Evolutionary conservation across 35 echinoderm and acorn worm species (phyloP), one percentile per base, ranked within the genome.

Genomic region (Anneissia japonica): DNA sequence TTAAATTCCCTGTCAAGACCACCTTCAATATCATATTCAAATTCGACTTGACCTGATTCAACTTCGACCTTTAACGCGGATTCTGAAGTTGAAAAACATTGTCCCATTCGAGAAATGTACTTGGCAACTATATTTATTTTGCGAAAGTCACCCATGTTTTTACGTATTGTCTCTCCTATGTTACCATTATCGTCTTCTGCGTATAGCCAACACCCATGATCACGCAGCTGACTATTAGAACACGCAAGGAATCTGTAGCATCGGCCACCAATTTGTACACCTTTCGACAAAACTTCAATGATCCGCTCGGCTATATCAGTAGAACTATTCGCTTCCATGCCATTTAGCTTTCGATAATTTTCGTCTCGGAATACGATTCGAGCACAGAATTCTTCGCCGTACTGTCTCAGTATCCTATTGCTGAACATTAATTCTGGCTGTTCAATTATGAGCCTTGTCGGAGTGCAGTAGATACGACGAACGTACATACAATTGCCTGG

Each of bases 141-240:
- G 23, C 40, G 11, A 72, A 84, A 84, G 46, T 72, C 46, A 9
- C 82, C 82, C 82, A 84, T 84, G 45, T 55, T 72, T 84, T 33
- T 1, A 32, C 82, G 34, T 4, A 84, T 72, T 33, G 32, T 28
- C 2, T 3, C 38, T 1, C 45, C 46, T 30, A 6, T 31, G 29
- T 34, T 0, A 4, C 82, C 82, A 34, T 84, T 28, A 19, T 40
- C 12, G 35, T 84, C 82, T 73, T 29, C 73, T 2, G 82, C 43
- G 35, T 84, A 84, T 0, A 84, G 46, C 82, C 82, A 84, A 73
- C 82, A 84, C 5, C 82, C 82, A 73, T 84, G 82, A 46, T 84
- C 82, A 34, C 82, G 3, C 3, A 84, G 46, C 73, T 84, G 82
- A 35, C 82, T 84, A 28, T 84, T 84, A 28, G 82, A 84, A 28